These are phyloP conservation scores for Drosophila imparisetae DNA, from an alignment of 2,888 invertebrate genomes.

Conservation along the genomic window DNA sequence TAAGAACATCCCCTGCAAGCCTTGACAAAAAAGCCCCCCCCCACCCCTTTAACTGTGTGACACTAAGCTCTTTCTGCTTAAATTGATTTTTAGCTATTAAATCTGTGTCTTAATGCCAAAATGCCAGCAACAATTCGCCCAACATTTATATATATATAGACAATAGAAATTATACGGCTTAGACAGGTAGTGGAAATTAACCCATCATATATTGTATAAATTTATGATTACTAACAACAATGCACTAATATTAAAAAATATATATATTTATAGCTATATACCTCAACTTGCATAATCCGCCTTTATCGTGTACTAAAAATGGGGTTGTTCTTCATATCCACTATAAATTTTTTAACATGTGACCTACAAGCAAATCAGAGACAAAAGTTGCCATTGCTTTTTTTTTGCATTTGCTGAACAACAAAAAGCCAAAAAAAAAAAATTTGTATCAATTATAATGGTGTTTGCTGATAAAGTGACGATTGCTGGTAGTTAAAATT, in stretches of 20 bases:
- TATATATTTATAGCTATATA: neutral
- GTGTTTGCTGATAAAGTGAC: conserved; percentile 52
- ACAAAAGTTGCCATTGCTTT: neutral
- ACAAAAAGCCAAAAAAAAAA: conserved; percentile 28
- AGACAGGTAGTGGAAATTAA: neutral
- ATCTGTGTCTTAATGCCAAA: conserved; percentile 30
- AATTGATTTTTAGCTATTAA: conserved; percentile 72
- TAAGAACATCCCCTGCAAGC: conserved; percentile 11
- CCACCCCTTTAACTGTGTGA: conserved; percentile 13
- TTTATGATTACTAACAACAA: conserved; percentile 1
- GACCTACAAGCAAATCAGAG: conserved; percentile 38
- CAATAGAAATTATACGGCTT: neutral
- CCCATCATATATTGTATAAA: neutral
- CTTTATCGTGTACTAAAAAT: conserved; percentile 10
- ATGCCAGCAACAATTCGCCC: neutral
- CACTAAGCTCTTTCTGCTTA: conserved; percentile 42
- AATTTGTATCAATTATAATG: conserved; percentile 47
- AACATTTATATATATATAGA: neutral
- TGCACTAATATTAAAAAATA: neutral
- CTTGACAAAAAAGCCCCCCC: conserved; percentile 8
- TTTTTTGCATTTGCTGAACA: conserved; percentile 39
- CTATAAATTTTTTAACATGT: conserved; percentile 50
- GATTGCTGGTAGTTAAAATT: conserved; percentile 18
- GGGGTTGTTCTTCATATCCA: neutral
- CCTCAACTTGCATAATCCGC: neutral